These are phyloP conservation scores for Stenodema calcarata DNA, from an alignment of 2,888 invertebrate genomes.

Conservation along the genomic window DNA sequence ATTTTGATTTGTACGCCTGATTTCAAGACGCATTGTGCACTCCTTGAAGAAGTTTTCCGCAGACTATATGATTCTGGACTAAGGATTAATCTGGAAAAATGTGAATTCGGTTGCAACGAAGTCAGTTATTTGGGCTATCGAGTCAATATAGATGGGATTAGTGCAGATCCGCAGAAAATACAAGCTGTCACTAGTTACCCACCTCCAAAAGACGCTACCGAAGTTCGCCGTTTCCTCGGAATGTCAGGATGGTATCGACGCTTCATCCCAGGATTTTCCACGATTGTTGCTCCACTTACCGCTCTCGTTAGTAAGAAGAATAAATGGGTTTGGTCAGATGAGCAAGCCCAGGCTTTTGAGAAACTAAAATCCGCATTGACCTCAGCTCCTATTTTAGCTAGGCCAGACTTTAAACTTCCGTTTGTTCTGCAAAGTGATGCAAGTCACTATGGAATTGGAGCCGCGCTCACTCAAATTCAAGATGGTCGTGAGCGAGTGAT, in stretches of 20 bases:
- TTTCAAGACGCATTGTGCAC: conserved; percentile 8
- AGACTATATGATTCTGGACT: conserved; percentile 16
- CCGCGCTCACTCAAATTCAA: conserved; percentile 23
- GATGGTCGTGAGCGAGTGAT: conserved; percentile 27
- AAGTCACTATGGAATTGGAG: conserved; percentile 17
- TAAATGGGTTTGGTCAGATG: conserved; percentile 43
- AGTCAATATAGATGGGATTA: conserved; percentile 26
- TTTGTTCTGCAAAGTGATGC: conserved; percentile 50
- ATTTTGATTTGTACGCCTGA: conserved; percentile 33
- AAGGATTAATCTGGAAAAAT: conserved; percentile 28
- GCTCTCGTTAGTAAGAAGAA: conserved; percentile 52
- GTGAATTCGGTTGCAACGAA: conserved; percentile 38
- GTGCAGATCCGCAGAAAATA: conserved; percentile 33
- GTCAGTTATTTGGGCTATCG: conserved; percentile 42
- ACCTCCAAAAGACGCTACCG: neutral
- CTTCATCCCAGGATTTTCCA: conserved; percentile 56
- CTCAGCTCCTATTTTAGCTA: conserved; percentile 39
- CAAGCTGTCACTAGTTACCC: conserved; percentile 9
- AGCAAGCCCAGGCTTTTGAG: conserved; percentile 46
- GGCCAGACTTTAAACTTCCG: conserved; percentile 35
- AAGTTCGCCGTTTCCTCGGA: conserved; percentile 42
- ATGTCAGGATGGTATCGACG: conserved; percentile 54
- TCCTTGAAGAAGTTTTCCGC: conserved; percentile 11
- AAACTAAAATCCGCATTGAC: conserved; percentile 45
- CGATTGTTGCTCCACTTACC: conserved; percentile 55